Evolutionary conservation across 1,140 invertebrate genomes (phyloP).

Genomic region (Acromyrmex heyeri): DNA sequence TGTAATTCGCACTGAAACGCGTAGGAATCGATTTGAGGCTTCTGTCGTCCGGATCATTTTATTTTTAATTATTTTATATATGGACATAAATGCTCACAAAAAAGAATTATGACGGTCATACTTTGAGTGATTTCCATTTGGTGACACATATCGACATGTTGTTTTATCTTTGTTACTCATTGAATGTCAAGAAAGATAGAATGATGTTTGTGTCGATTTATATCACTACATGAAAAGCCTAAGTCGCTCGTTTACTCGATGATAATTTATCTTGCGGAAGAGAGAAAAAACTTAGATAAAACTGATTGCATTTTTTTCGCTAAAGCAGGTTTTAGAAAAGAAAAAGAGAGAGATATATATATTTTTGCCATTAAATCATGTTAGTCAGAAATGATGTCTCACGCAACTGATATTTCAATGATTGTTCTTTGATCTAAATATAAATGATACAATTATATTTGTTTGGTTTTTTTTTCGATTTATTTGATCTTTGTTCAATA

Average conservation of each 20-base stretch:
- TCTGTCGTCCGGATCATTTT: background rate
- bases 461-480: background rate
- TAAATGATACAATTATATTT: background rate
- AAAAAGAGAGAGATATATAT: background rate
- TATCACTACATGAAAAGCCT: no score
- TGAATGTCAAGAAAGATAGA: no score
- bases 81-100: background rate
- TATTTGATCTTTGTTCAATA: background rate
- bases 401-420: background rate
- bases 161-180: no score
- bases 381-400: background rate
- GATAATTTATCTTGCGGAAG: background rate
- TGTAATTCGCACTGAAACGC: background rate
- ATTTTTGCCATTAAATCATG: background rate
- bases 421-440: background rate
- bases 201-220: no score
- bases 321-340: background rate
- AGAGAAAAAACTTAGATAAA: background rate
- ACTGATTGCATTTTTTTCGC: background rate
- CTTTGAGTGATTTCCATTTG: no score
- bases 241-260: conserved; percentile 13
- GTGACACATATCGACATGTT: no score
- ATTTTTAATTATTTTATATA: background rate
- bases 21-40: background rate
- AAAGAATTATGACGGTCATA: background rate